These are phyloP conservation scores for Ia io DNA, from an alignment of 2,113 vertebrate species.

Conservation along the genomic window DNA sequence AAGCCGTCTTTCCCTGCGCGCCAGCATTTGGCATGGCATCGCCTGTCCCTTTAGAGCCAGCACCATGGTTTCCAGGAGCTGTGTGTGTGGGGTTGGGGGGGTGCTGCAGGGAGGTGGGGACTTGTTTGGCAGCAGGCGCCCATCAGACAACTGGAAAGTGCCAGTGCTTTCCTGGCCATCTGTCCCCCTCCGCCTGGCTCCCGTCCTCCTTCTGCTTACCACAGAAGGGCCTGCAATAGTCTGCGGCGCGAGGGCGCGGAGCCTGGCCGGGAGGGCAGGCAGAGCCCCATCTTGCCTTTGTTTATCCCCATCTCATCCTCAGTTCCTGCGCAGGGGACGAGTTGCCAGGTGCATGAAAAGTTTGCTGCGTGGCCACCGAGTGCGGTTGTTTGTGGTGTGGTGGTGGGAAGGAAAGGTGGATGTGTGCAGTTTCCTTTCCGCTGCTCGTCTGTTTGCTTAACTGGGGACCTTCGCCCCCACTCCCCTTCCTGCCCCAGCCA, in stretches of 20 bases:
- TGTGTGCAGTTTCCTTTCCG: background rate
- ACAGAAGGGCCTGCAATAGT: conserved; percentile 66
- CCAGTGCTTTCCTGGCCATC: conserved; percentile 77
- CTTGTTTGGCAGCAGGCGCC: conserved; percentile 68
- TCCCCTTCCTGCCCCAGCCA: background rate
- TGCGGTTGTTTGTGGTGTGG: background rate
- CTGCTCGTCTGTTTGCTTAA: conserved; percentile 3
- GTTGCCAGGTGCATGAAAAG: conserved; percentile 76
- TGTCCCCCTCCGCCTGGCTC: conserved; percentile 78
- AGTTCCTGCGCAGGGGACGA: background rate
- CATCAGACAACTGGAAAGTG: conserved; percentile 80
- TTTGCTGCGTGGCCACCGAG: conserved; percentile 53
- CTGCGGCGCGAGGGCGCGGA: conserved; percentile 17
- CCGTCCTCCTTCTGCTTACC: conserved; percentile 78
- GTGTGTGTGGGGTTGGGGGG: background rate
- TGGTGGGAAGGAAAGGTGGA: conserved; percentile 63
- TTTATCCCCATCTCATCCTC: conserved; percentile 50
- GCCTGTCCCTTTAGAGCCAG: background rate
- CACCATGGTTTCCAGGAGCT: background rate
- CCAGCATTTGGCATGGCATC: background rate
- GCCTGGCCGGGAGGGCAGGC: conserved; percentile 62
- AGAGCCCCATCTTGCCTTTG: conserved; percentile 68
- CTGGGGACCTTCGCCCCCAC: conserved; percentile 25
- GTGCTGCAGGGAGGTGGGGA: background rate
- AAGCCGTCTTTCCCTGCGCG: rapidly evolving